Evolutionary conservation across 2,797 vertebrate genomes (phyloP).

Genomic region (Gadopsis bispinosus): DNA sequence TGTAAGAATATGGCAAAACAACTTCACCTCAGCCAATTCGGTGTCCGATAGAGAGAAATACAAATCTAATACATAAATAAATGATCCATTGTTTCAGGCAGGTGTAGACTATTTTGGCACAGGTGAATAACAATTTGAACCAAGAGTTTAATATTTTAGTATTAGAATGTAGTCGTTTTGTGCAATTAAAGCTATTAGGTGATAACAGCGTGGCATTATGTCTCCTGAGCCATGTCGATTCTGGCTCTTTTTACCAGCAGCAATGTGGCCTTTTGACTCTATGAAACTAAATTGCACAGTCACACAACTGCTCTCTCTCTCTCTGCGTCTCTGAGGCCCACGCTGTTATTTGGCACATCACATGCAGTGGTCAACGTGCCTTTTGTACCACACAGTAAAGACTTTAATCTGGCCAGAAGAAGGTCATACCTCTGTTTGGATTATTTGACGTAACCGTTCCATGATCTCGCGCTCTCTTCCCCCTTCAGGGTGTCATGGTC

Average conservation of each 20-base stretch:
- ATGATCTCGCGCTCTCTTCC: conserved; percentile 34
- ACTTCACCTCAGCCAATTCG: background rate
- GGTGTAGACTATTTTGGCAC: background rate
- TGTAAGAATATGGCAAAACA: background rate
- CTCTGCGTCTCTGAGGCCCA: conserved; percentile 37
- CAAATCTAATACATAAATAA: background rate
- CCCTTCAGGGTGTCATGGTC: conserved; percentile 87
- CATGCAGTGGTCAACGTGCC: conserved; percentile 41
- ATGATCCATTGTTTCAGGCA: background rate
- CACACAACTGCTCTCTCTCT: conserved; percentile 41
- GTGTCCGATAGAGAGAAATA: background rate
- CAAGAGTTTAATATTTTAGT: background rate
- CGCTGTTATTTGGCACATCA: conserved; percentile 64
- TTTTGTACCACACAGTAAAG: conserved; percentile 35
- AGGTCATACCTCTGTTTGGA: conserved; percentile 42
- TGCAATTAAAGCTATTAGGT: background rate
- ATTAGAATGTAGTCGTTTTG: background rate
- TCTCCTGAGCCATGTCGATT: conserved; percentile 10
- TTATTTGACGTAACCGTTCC: conserved; percentile 43
- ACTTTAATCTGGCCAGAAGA: conserved; percentile 57
- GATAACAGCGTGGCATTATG: conserved; percentile 1
- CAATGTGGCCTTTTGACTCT: conserved; percentile 32
- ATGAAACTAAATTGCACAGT: conserved; percentile 55
- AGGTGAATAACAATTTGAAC: background rate
- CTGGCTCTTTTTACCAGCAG: conserved; percentile 15